These are phyloP conservation scores for Muricea muricata DNA, from an alignment of 92 coral and sea anemone genomes.

Conservation along the genomic window DNA sequence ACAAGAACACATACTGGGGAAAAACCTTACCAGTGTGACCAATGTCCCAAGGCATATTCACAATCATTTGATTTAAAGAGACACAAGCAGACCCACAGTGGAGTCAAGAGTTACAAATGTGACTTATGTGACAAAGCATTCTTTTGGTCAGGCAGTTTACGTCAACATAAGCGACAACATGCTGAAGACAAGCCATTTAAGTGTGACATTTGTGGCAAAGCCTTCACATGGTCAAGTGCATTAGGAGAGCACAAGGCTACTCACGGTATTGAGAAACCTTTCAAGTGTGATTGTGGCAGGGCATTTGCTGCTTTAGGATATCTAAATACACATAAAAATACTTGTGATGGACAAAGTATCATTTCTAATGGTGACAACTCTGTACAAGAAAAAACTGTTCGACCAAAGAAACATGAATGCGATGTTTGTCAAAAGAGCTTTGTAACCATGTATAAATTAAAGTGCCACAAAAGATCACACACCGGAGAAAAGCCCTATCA, in stretches of 20 bases:
- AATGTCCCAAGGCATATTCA: background rate
- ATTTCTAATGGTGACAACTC: background rate
- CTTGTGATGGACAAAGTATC: background rate
- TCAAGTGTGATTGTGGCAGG: background rate
- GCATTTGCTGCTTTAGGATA: constrained; percentile 9
- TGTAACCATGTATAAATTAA: constrained; percentile 2
- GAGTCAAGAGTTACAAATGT: background rate
- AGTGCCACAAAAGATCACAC: background rate
- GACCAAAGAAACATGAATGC: background rate
- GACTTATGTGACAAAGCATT: background rate
- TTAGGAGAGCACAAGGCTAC: constrained; percentile 1
- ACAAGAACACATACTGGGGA: constrained; percentile 23
- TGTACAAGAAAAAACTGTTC: background rate
- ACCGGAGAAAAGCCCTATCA: constrained; percentile 7
- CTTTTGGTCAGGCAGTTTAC: constrained; percentile 18
- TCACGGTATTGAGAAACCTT: constrained; percentile 5
- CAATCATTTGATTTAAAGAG: background rate
- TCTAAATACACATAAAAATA: constrained; percentile 2
- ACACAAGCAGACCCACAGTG: constrained; percentile 23
- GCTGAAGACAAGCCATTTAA: constrained; percentile 5
- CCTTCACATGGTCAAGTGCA: background rate
- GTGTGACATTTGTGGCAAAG: constrained; percentile 12
- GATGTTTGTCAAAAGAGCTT: constrained; percentile 5
- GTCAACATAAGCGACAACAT: constrained; percentile 14
- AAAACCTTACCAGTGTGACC: constrained; percentile 16